Percentiles rank a stretch among this genome's conserved stretches.
These are phyloP conservation scores for Spinibarbus caldwelli DNA, from an alignment of 2,797 vertebrate species.

Conservation along the genomic window DNA sequence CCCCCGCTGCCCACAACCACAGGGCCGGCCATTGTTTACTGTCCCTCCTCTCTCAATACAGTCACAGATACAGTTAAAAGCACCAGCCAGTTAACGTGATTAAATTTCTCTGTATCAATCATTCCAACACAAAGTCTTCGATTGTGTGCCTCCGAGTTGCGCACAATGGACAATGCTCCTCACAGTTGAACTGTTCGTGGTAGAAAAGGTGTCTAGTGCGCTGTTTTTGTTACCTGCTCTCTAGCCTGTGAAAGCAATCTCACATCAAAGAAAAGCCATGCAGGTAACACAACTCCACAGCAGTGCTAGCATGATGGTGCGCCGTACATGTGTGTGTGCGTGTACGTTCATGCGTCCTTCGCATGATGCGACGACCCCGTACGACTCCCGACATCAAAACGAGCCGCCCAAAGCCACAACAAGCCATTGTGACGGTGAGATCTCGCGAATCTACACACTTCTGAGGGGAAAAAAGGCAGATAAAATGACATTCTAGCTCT, in stretches of 20 bases:
- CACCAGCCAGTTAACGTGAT: slow-evolving; percentile 62
- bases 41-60: slow-evolving; percentile 55
- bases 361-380: slow-evolving; percentile 58
- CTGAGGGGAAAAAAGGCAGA: slow-evolving; percentile 17
- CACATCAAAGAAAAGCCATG: slow-evolving; percentile 64
- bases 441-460: slow-evolving; percentile 37
- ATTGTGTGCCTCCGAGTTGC: slow-evolving; percentile 58
- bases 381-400: slow-evolving; percentile 53
- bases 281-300: slow-evolving; percentile 65
- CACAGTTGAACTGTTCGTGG: slow-evolving; percentile 61
- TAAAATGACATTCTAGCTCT: slow-evolving; percentile 39
- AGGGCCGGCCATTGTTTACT: slow-evolving; percentile 74
- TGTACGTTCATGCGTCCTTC: slow-evolving; percentile 42
- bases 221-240: slow-evolving; percentile 60
- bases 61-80: slow-evolving; percentile 67
- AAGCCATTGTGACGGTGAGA: slow-evolving; percentile 42
- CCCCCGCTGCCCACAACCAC: slow-evolving; percentile 64
- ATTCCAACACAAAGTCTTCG: slow-evolving; percentile 67
- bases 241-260: slow-evolving; percentile 65
- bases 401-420: slow-evolving; percentile 24
- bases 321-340: slow-evolving; percentile 28
- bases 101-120: slow-evolving; percentile 68
- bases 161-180: slow-evolving; percentile 64
- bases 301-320: slow-evolving; percentile 56
- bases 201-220: slow-evolving; percentile 62